phyloP scores from a whole-genome alignment of 2,113 vertebrate species.

The Grammomys dolichurus region DNA sequence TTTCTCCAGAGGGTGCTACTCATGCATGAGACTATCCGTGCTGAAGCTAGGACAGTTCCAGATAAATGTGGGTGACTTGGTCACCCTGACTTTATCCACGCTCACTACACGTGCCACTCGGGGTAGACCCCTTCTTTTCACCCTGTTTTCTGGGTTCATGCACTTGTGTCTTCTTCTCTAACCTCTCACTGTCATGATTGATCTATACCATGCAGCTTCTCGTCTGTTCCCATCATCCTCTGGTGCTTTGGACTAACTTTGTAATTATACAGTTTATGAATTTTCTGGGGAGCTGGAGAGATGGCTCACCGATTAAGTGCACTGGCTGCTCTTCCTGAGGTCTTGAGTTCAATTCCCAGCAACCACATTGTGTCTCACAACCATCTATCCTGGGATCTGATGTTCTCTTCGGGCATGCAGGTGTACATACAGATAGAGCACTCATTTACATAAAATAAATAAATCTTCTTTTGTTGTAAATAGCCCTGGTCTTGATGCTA shows the following conservation, averaged over 20 bases:
- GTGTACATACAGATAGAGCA: no score
- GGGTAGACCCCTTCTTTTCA: no score
- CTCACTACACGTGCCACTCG: neutral
- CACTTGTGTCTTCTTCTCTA: neutral
- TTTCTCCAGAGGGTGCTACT: neutral
- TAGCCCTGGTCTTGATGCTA: no score
- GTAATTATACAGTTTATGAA: neutral
- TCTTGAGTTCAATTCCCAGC: no score
- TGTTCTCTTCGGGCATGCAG: no score
- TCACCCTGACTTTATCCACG: neutral
- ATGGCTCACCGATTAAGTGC: no score
- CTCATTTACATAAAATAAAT: neutral
- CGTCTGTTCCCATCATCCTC: neutral
- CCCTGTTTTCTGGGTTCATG: neutral
- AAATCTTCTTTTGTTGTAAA: neutral
- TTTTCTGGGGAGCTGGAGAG: neutral
- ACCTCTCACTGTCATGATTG: neutral
- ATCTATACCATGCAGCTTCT: neutral
- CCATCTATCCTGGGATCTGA: no score
- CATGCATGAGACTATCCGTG: neutral
- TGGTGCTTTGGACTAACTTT: neutral
- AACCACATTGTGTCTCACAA: no score
- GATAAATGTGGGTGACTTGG: neutral
- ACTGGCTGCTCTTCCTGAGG: no score
- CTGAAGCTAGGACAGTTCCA: neutral